Base-by-base conservation (phyloP, 2,888 invertebrate species). In the Drosophila kambysellisi region DNA sequence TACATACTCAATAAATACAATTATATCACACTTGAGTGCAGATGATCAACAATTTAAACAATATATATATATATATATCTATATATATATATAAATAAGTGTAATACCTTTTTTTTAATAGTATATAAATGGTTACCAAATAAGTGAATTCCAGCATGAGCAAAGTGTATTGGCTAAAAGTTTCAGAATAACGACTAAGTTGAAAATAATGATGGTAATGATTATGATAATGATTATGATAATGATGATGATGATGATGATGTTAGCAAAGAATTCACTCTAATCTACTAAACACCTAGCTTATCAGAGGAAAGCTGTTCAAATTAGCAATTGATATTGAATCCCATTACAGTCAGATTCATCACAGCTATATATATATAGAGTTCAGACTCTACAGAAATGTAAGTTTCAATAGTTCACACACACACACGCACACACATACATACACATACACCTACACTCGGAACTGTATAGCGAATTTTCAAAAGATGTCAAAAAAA, bases 101-200 rank as follows among this genome's bases (percentile, higher is more conserved):
- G 80, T 84, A 87, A 77, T 76, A 66, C 58, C 61, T 65, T 82
- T 87, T 85, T 85, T 81, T 87, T 82, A 69, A 69, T 88, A 88
- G 88, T 66, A 46, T 58, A 30, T 87, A 84, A 80, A 70, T 51
- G 30, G 12, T 33, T 79, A 79, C 50, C 57, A 41, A 58, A 9
- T 79, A 79, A 79, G 80, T 52, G 54, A 72, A 79, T 68, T 68
- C 43, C 61, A 70, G 41, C 52, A 53, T 50, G 41, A 48, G 20
- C 29, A 43, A 57, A 56, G n/a, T 56, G 54, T 58, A 78, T 70
- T 60, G 64, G 56, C 79, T 51, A 56, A 33, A 56, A 62, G 66
- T 63, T 70, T 68, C 63, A 61, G 50, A 69, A 32, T 30, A 37
- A 51, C 30, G 15, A 32, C 33, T 57, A 70, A 20, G 39, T 41